Percentiles rank a stretch among this genome's conserved stretches.
phyloP scores from a whole-genome alignment of 2,888 invertebrate genomes.

The Caenorhabditis auriculariae region DNA sequence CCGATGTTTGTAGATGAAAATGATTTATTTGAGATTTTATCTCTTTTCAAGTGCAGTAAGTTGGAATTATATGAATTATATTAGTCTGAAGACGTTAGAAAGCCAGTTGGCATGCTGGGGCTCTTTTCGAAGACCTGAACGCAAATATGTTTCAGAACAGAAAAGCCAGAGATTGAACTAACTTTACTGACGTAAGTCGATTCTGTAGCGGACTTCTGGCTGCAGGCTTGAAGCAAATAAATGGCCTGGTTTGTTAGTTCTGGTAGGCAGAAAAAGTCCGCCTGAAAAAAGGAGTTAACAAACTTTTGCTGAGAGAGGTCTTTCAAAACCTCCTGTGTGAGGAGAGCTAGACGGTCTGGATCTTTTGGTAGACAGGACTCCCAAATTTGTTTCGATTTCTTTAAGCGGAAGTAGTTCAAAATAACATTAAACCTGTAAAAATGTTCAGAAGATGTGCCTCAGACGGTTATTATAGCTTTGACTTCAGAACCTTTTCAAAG shows the following conservation, averaged over 20 bases:
- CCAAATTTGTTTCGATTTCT: constrained; percentile 53
- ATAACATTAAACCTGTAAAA: constrained; percentile 53
- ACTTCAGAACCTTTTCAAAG: no score
- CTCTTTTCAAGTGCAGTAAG: no score
- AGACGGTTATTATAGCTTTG: no score
- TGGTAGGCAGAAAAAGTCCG: constrained; percentile 55
- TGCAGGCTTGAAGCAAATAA: constrained; percentile 53
- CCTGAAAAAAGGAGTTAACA: constrained; percentile 14
- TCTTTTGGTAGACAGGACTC: constrained; percentile 61
- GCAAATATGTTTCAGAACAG: no score
- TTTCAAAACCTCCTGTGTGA: constrained; percentile 40
- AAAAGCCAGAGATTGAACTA: no score
- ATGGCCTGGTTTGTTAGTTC: constrained; percentile 58
- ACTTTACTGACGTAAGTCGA: constrained; percentile 45
- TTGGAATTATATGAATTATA: no score
- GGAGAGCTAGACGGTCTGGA: constrained; percentile 53
- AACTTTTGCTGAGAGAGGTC: not conserved
- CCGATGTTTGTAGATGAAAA: no score
- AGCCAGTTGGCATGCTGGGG: no score
- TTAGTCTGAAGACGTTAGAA: no score
- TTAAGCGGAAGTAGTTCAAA: constrained; percentile 59
- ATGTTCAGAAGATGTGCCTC: constrained; percentile 1
- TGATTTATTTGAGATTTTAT: no score
- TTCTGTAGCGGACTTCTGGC: constrained; percentile 47
- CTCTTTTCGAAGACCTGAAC: no score